Conservation (phyloP, 2,888 invertebrate genomes). For the Sialis lutaria region DNA sequence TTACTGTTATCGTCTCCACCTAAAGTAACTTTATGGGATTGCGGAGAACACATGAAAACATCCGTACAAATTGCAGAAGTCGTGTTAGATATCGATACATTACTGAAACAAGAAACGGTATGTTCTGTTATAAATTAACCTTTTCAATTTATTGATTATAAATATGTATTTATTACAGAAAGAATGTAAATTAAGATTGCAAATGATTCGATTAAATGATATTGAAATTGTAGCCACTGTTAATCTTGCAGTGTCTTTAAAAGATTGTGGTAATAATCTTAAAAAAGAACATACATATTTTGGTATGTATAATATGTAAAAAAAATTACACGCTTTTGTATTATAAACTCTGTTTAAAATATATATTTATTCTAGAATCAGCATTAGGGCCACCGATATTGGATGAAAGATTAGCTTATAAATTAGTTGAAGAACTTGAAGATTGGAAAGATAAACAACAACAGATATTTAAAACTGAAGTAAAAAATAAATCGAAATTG, state of each 20-base stretch:
- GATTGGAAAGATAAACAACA: constrained; percentile 57
- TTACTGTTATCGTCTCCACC: constrained; percentile 19
- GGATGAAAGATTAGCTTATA: constrained; percentile 26
- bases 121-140: too few species aligned
- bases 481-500: constrained; percentile 15
- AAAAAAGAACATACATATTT: too few species aligned
- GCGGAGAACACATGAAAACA: constrained; percentile 13
- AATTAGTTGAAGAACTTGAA: constrained; percentile 47
- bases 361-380: constrained; percentile 4
- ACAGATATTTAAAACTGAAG: constrained; percentile 39
- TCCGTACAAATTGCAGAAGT: constrained; percentile 9
- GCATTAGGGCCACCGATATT: constrained; percentile 18
- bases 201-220: constrained; percentile 14
- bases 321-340: too few species aligned
- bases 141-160: not conserved
- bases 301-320: too few species aligned
- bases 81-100: not conserved
- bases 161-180: constrained; percentile 11
- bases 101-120: too few species aligned
- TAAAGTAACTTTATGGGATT: constrained; percentile 19
- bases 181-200: constrained; percentile 16
- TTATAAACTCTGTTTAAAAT: not conserved
- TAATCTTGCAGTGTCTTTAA: constrained; percentile 16
- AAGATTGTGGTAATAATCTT: constrained; percentile 16
- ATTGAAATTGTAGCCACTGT: constrained; percentile 16